A percentile compares a stretch with the other conserved stretches of the same genome.
Conservation (phyloP, 2,888 invertebrate genomes). For the Pristionchus exspectatus region DNA sequence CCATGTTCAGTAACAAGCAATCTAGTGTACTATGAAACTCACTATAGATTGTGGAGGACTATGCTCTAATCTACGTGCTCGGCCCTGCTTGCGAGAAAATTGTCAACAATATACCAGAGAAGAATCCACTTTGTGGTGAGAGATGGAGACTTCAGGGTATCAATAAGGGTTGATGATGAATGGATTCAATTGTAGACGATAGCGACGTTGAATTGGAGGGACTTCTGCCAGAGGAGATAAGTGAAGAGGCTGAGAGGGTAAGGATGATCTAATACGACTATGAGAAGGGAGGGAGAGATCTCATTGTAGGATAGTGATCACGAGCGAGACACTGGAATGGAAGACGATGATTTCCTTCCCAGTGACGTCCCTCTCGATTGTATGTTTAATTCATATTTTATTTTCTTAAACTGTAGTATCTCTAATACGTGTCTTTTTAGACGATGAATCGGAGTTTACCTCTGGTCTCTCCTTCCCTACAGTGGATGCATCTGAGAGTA, state of each 20-base stretch:
- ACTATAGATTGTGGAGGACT: conserved; percentile 62
- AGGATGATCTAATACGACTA: neutral
- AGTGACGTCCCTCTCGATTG: conserved; percentile 56
- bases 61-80: conserved; percentile 70
- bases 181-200: conserved; percentile 65
- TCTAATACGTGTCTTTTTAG: conserved; percentile 52
- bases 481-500: conserved; percentile 71
- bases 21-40: neutral
- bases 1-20: neutral
- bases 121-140: conserved; percentile 74
- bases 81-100: conserved; percentile 74
- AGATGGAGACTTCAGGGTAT: neutral
- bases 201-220: conserved; percentile 75
- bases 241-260: conserved; percentile 55
- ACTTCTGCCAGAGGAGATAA: conserved; percentile 69
- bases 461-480: conserved; percentile 67
- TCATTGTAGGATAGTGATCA: conserved; percentile 49
- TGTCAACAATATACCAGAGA: conserved; percentile 74
- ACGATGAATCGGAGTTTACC: conserved; percentile 69
- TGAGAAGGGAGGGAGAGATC: neutral
- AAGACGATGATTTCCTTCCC: conserved; percentile 60
- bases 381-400: conserved; percentile 45
- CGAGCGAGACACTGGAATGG: conserved; percentile 21
- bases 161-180: neutral
- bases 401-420: conserved; percentile 51